These are phyloP conservation scores for Archegozetes longisetosus DNA, from an alignment of 1,140 invertebrate genomes.

Conservation along the genomic window DNA sequence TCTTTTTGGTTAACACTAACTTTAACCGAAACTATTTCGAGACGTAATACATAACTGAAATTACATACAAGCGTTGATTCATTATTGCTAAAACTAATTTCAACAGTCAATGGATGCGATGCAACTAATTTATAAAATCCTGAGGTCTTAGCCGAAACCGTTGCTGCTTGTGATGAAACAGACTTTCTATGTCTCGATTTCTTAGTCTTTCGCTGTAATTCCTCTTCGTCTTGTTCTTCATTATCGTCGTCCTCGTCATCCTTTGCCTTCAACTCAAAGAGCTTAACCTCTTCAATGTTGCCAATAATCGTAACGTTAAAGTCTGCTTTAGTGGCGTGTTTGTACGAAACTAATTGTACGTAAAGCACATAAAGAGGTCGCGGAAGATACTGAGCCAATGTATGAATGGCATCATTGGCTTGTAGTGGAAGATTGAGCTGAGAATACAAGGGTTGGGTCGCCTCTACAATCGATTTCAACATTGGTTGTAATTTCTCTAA, in stretches of 20 bases:
- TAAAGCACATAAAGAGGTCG: constrained; percentile 72
- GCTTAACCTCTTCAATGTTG: neutral
- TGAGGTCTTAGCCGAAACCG: neutral
- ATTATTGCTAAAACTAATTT: neutral
- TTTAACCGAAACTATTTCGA: neutral
- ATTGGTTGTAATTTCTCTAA: constrained; percentile 65
- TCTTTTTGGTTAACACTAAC: neutral
- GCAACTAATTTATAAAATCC: neutral
- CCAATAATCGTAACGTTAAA: neutral
- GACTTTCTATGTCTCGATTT: constrained; percentile 4
- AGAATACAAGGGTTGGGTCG: constrained; percentile 75
- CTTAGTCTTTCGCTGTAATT: constrained; percentile 3
- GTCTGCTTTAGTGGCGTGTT: constrained; percentile 25
- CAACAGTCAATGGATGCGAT: neutral
- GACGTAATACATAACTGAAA: neutral
- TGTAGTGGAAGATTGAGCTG: constrained; percentile 64
- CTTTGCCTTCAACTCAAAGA: constrained; percentile 14
- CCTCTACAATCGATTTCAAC: constrained; percentile 51
- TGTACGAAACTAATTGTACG: constrained; percentile 40
- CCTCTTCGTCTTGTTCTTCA: neutral
- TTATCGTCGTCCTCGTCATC: neutral
- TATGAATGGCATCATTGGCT: constrained; percentile 52
- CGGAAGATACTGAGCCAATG: constrained; percentile 55
- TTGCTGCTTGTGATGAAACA: no score
- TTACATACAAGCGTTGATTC: neutral